A percentile compares a stretch with the other conserved stretches of the same genome.
phyloP scores from a whole-genome alignment of 2,113 vertebrate genomes.

The Lethenteron reissneri region DNA sequence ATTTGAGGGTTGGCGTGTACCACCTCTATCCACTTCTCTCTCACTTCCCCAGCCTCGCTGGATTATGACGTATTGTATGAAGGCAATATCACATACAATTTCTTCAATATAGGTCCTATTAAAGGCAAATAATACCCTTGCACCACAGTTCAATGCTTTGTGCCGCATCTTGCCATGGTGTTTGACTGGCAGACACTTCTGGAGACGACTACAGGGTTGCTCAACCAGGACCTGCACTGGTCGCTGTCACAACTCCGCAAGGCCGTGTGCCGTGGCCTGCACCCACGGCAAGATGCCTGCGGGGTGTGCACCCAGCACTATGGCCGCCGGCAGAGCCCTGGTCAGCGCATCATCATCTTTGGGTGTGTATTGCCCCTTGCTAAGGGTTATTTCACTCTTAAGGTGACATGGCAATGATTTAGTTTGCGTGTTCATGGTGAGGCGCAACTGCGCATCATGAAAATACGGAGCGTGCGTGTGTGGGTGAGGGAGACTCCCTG shows the following conservation, averaged over 20 bases:
- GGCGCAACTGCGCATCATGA: too few species aligned
- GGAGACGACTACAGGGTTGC: slow-evolving; percentile 69
- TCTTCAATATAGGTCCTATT: background rate
- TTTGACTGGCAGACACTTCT: slow-evolving; percentile 42
- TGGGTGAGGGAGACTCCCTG: too few species aligned
- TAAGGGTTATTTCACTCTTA: slow-evolving; percentile 4
- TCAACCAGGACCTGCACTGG: slow-evolving; percentile 93
- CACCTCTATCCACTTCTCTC: too few species aligned
- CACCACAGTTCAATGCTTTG: background rate
- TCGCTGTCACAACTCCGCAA: slow-evolving; percentile 70
- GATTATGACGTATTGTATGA: background rate
- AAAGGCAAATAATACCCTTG: background rate
- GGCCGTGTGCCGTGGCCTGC: slow-evolving; percentile 55
- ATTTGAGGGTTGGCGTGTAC: background rate
- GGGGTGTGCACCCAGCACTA: slow-evolving; percentile 84
- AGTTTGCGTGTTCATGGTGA: background rate
- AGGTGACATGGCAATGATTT: background rate
- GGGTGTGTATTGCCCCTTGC: slow-evolving; percentile 28
- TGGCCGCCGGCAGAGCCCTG: slow-evolving; percentile 50
- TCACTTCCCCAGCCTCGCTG: background rate
- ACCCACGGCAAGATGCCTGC: slow-evolving; percentile 74
- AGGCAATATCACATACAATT: background rate
- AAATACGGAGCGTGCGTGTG: too few species aligned
- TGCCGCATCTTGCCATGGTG: background rate
- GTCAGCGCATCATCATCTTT: slow-evolving; percentile 76